These are phyloP conservation scores for Halichoeres trimaculatus DNA, from an alignment of 2,113 vertebrate genomes.

Conservation along the genomic window DNA sequence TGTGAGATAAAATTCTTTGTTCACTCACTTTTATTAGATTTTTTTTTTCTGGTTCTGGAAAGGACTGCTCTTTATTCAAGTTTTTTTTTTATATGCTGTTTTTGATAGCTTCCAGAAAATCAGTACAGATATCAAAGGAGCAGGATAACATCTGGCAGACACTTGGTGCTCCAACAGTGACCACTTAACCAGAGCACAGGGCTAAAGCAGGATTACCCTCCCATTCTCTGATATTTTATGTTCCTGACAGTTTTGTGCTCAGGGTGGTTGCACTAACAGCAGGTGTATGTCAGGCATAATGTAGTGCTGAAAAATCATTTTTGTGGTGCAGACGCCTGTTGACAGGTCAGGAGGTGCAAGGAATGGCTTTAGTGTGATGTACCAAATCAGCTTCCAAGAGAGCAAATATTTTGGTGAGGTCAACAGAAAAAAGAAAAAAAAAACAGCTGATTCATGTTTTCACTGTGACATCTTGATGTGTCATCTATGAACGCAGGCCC, in stretches of 20 bases:
- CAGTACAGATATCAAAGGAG: conserved; percentile 61
- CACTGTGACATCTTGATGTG: conserved; percentile 8
- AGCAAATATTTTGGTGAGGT: conserved; percentile 2
- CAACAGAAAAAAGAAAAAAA: neutral
- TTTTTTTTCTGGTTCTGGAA: neutral
- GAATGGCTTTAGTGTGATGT: neutral
- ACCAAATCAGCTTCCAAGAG: conserved; percentile 15
- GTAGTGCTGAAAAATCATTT: conserved; percentile 55
- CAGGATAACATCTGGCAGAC: conserved; percentile 66
- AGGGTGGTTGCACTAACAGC: conserved; percentile 57
- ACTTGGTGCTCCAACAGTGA: conserved; percentile 60
- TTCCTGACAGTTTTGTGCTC: conserved; percentile 24
- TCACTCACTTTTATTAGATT: neutral
- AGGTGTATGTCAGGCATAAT: conserved; percentile 30
- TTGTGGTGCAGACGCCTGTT: conserved; percentile 21
- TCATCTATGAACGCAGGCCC: conserved; percentile 6
- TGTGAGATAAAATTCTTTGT: neutral
- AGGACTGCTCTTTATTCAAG: conserved; percentile 1
- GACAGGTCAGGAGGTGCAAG: conserved; percentile 31
- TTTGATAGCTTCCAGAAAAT: conserved; percentile 58
- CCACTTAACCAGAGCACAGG: conserved; percentile 48
- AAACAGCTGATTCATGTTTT: conserved; percentile 25
- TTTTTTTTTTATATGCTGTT: conserved; percentile 29
- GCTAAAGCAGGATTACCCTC: conserved; percentile 4
- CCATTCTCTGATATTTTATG: conserved; percentile 16